Conservation (phyloP, 2,113 vertebrate genomes). For the Tapirus terrestris region DNA sequence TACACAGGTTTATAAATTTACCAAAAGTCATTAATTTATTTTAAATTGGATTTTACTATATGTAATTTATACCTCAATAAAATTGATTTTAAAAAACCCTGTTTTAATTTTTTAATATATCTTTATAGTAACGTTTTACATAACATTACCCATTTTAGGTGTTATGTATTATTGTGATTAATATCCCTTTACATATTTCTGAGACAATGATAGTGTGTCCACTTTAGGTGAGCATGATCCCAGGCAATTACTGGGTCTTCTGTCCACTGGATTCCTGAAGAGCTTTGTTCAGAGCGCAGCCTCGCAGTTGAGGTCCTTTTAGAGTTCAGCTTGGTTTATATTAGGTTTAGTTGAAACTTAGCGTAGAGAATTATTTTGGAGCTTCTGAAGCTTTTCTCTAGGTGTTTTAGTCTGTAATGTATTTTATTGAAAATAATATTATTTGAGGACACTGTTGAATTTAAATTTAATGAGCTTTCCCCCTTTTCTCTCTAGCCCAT, state of each 20-base stretch:
- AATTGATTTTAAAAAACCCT: slow-evolving; percentile 10
- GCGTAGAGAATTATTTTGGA: slow-evolving; percentile 6
- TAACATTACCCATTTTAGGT: slow-evolving; percentile 28
- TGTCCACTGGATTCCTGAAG: not conserved
- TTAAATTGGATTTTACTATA: slow-evolving; percentile 30
- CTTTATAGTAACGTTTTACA: not conserved
- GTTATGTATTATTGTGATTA: not conserved
- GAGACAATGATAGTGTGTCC: not conserved
- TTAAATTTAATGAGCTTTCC: slow-evolving; percentile 59
- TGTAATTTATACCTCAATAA: slow-evolving; percentile 28
- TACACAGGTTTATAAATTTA: not conserved
- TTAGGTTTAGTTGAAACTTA: slow-evolving; percentile 31
- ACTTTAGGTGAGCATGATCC: not conserved
- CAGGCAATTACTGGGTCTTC: not conserved
- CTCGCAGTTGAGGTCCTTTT: not conserved
- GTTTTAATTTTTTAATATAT: not conserved
- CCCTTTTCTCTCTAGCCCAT: slow-evolving; percentile 89
- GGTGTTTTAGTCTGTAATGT: slow-evolving; percentile 19
- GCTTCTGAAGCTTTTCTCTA: slow-evolving; percentile 14
- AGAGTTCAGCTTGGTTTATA: slow-evolving; percentile 52
- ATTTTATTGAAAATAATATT: slow-evolving; percentile 54
- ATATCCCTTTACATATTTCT: not conserved
- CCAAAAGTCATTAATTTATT: not conserved
- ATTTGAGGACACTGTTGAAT: slow-evolving; percentile 8
- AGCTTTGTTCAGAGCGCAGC: not conserved